Conservation (phyloP, 2,797 vertebrate genomes). For the Artibeus jamaicensis region DNA sequence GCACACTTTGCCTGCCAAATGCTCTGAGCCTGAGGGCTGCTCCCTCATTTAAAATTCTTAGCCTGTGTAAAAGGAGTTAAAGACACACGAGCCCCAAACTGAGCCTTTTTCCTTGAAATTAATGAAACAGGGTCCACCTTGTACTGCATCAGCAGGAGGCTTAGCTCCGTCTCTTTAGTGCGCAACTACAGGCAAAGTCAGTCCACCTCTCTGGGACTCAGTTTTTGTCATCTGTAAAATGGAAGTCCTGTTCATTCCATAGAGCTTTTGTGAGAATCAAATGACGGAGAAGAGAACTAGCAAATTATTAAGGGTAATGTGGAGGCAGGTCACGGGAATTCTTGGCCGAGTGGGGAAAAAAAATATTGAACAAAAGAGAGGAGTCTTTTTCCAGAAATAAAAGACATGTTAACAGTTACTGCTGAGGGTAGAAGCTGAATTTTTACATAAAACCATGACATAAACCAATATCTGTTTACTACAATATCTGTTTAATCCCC, state of each 20-base stretch:
- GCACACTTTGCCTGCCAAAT: background rate
- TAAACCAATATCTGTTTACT: background rate
- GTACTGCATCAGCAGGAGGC: background rate
- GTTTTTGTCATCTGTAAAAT: background rate
- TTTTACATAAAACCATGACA: background rate
- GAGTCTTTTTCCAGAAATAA: background rate
- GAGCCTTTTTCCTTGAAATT: background rate
- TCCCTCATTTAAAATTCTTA: background rate
- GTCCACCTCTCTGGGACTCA: background rate
- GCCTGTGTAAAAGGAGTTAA: background rate
- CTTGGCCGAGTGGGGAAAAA: background rate
- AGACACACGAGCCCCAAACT: background rate
- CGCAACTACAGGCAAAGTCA: background rate
- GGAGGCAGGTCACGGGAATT: background rate
- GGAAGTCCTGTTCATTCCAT: background rate
- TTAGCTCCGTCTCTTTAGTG: background rate
- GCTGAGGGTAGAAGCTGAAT: background rate
- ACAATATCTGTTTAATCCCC: background rate
- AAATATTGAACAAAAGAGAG: background rate
- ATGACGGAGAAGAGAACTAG: background rate
- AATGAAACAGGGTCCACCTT: background rate
- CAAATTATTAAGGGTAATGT: background rate
- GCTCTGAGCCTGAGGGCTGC: background rate
- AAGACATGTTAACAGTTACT: background rate
- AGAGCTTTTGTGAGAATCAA: background rate